phyloP scores from a whole-genome alignment of 2,113 vertebrate species.

The Chlamydotis undulata region DNA sequence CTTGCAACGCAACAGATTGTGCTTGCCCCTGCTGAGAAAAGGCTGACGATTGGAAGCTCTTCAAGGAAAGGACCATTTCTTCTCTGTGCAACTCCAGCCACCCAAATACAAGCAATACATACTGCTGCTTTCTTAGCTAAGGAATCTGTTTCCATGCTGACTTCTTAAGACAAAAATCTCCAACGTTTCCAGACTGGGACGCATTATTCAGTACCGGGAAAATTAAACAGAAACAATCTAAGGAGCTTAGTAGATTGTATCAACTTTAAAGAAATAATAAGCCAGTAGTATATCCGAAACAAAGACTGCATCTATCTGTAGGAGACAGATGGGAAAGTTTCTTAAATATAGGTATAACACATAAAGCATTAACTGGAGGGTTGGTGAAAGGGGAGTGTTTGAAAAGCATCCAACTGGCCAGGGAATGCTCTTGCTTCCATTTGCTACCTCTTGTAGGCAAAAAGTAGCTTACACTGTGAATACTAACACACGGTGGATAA shows the following conservation, averaged over 20 bases:
- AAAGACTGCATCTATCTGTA: neutral
- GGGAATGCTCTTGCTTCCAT: neutral
- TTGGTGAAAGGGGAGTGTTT: neutral
- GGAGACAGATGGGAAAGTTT: slow-evolving; percentile 32
- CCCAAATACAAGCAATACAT: neutral
- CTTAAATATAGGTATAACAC: slow-evolving; percentile 10
- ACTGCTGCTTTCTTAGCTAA: neutral
- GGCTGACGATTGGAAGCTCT: slow-evolving; percentile 41
- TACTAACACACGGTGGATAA: neutral
- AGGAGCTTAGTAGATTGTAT: slow-evolving; percentile 4
- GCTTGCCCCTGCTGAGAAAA: slow-evolving; percentile 56
- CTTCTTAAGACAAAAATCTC: neutral
- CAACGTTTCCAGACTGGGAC: neutral
- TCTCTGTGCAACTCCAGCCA: neutral
- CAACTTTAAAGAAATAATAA: slow-evolving; percentile 13
- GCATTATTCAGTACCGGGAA: neutral
- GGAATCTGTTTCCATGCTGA: neutral
- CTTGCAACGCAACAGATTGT: slow-evolving; percentile 35
- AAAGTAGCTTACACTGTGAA: neutral
- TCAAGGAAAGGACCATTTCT: slow-evolving; percentile 33
- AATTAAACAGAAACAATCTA: slow-evolving; percentile 2
- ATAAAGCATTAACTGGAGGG: neutral
- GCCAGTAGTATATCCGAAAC: neutral
- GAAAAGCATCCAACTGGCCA: neutral
- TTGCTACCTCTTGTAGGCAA: neutral